Evolutionary conservation across 2,888 invertebrate species (phyloP), one percentile per base, ranked within the genome.

Genomic region (Cephalotes varians): DNA sequence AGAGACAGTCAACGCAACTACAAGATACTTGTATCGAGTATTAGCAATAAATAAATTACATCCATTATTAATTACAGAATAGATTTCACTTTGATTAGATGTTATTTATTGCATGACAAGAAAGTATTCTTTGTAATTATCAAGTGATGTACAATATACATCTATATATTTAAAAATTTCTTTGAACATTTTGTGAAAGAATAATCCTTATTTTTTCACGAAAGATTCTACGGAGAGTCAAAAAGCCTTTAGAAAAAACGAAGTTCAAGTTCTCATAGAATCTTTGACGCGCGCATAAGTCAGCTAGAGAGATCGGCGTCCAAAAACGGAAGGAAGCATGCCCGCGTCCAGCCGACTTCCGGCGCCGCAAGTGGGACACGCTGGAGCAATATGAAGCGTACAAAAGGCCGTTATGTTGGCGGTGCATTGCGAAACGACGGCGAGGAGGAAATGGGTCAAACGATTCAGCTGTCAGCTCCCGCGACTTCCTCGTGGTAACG

Each of bases 371-470:
- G 87, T 85, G 86, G 80, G 82, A 86, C 84, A 83, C 72, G 85
- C 51, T 58, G 62, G 51, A 62, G 86, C 74, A 83, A 84, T 83
- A 37, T 86, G 76, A 69, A 65, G 56, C 21, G 49, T 37, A 87
- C 84, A 89, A 89, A 86, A 85, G 88, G 69, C 85, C 85, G 87
- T 89, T 89, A 87, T 87, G 84, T 84, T 65, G 84, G 79, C 65
- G 65, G 86, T 84, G 86, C 82, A 89, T 90, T 89, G 90, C 90
- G 89, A 90, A 90, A 90, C 82, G 82, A 82, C 64, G 40, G 47
- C 64, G 51, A 72, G 31, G 83, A 83, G 85, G 88, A 90, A 90
- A 90, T 90, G 87, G 90, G 90, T 90, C 90, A 90, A 85, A 87
- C 88, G 90, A 90, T 88, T 90, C 88, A 86, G 86, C 88, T 89